phyloP scores from a whole-genome alignment of 2,888 invertebrate species.

The Piscicola geometra region DNA sequence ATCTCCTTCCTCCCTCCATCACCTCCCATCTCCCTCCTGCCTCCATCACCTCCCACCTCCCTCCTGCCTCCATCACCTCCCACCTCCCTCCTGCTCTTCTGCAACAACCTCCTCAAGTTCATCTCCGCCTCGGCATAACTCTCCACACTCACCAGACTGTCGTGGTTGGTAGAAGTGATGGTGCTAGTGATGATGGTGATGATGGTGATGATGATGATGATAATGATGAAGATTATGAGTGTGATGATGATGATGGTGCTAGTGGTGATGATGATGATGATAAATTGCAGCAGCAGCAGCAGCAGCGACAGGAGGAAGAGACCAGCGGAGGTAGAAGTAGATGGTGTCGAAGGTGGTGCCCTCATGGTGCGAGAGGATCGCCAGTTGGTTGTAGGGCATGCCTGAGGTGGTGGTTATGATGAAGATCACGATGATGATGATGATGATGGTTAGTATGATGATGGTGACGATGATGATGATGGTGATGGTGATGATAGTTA shows the following conservation, averaged over 20 bases:
- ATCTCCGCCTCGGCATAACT: slow-evolving; percentile 85
- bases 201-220: not conserved
- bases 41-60: too few relatives aligned
- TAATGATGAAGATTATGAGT: not conserved
- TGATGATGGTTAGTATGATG: not conserved
- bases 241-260: not conserved
- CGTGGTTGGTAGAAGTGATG: too few relatives aligned
- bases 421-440: not conserved
- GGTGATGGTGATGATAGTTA: not conserved
- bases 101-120: slow-evolving; percentile 69
- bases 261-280: too few relatives aligned
- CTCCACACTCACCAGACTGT: slow-evolving; percentile 65
- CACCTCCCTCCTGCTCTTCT: slow-evolving; percentile 57
- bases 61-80: slow-evolving; percentile 46
- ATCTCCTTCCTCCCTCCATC: not conserved
- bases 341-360: not conserved
- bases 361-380: not conserved
- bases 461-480: not conserved
- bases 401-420: not conserved
- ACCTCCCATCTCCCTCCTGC: slow-evolving; percentile 44
- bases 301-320: too few relatives aligned
- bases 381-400: not conserved
- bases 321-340: not conserved
- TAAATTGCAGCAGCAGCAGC: too few relatives aligned
- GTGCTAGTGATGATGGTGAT: not conserved